Conservation (phyloP, 2,797 vertebrate species). For the Fistularia tabacaria region DNA sequence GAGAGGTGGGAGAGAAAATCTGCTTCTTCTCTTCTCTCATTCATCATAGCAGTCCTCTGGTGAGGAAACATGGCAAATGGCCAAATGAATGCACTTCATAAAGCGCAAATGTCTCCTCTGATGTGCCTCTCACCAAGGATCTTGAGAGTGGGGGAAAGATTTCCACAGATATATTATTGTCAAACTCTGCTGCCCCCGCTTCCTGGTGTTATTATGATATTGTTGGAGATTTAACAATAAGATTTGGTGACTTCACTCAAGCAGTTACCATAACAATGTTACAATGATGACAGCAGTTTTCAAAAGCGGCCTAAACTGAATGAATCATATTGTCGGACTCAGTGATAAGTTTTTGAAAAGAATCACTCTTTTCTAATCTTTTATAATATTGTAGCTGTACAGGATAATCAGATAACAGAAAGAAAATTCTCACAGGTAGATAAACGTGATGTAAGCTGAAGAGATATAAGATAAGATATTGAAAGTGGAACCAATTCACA, state of each 20-base stretch:
- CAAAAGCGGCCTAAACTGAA: constrained; percentile 66
- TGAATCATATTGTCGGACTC: constrained; percentile 65
- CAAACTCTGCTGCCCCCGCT: constrained; percentile 75
- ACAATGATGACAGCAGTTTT: constrained; percentile 72
- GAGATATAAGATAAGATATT: constrained; percentile 55
- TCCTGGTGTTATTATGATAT: constrained; percentile 75
- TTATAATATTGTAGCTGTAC: constrained; percentile 53
- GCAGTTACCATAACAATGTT: constrained; percentile 75
- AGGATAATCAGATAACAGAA: constrained; percentile 53
- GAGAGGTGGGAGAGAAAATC: constrained; percentile 80
- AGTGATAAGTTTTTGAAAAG: constrained; percentile 64
- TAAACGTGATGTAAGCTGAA: constrained; percentile 58
- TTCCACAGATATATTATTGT: constrained; percentile 79
- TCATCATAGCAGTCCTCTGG: constrained; percentile 79
- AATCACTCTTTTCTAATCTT: constrained; percentile 39
- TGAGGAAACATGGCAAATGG: constrained; percentile 80
- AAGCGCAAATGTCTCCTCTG: constrained; percentile 78
- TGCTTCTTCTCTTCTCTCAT: constrained; percentile 79
- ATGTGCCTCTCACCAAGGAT: constrained; percentile 75
- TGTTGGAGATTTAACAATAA: constrained; percentile 75
- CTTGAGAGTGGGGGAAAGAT: constrained; percentile 70
- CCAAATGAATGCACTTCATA: constrained; percentile 81
- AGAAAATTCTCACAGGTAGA: constrained; percentile 57
- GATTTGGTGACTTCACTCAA: constrained; percentile 74
- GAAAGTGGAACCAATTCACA: constrained; percentile 55